Evolutionary conservation across 35 echinoderm and acorn worm species (phyloP), one percentile per base, ranked within the genome.

Genomic region (Eucidaris tribuloides): DNA sequence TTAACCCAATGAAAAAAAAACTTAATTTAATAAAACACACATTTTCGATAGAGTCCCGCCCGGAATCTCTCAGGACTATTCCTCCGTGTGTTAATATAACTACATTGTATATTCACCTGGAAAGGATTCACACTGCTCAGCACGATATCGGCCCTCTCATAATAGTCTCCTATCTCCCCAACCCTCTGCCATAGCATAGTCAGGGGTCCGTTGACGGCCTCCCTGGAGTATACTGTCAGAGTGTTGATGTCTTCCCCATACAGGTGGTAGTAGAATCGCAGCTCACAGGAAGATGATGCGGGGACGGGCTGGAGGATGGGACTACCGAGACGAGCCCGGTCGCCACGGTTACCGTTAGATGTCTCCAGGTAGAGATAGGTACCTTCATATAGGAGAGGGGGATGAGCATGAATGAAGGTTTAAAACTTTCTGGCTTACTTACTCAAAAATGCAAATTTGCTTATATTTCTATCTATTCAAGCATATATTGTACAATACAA

Each of bases 191-290:
- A 98, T 1, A 89, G 81, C 13, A 77, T 19, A 38, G 27, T 33
- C 66, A 98, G 77, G 3, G 95, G 95, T 29, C 90, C 95, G 42
- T 92, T 92, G 38, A 98, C 68, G 6, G 63, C 83, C 9, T 85
- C 92, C 27, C 95, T 20, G 3, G 87, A 93, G 44, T 93, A 92
- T 7, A 93, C 86, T 42, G 87, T 98, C 60, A 98, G 52, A 3
- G 86, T 60, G 55, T 91, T 91, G 7, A 92, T 93, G 60, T 92
- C 60, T n/a, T 58, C 68, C 9, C 95, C 95, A 71, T 66, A 93
- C 95, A 98, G 89, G 52, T 98, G 95, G 72, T 98, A 98, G 43
- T 83, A 96, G 76, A 96, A 96, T 1, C 84, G 84, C 13, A 96
- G 41, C 89, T 91, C 37, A 19, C 79, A 85, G 5, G 60, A 29